phyloP scores from a whole-genome alignment of 2,113 vertebrate genomes.

The Tupaia chinensis region DNA sequence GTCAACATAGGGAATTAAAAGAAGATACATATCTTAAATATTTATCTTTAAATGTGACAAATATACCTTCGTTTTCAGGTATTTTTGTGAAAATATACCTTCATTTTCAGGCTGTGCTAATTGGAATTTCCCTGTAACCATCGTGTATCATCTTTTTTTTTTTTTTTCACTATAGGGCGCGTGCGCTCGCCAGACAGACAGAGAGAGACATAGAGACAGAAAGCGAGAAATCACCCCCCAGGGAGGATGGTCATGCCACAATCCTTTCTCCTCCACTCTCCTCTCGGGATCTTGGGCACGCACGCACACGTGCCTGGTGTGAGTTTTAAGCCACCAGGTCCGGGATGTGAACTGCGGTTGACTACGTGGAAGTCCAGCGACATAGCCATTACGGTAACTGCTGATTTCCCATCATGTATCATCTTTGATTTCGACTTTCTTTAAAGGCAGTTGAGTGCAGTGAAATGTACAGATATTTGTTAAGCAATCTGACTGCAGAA shows the following conservation, averaged over 20 bases:
- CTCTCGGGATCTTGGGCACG: no score
- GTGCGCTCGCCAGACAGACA: no score
- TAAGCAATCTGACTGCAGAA: slow-evolving; percentile 26
- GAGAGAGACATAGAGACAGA: no score
- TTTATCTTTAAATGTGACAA: slow-evolving; percentile 27
- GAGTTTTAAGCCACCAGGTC: no score
- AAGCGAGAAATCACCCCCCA: no score
- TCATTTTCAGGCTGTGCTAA: neutral
- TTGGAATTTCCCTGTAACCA: neutral
- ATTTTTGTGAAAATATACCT: neutral
- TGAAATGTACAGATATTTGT: slow-evolving; percentile 45
- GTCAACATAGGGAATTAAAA: neutral
- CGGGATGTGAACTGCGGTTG: no score
- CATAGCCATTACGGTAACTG: no score
- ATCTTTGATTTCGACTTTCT: slow-evolving; percentile 38
- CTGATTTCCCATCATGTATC: neutral
- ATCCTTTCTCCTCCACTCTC: no score
- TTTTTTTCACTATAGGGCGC: no score
- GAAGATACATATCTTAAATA: neutral
- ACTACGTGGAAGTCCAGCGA: no score
- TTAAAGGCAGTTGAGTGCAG: slow-evolving; percentile 35
- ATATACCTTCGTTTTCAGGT: neutral
- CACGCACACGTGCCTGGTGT: no score
- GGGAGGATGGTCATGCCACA: no score
- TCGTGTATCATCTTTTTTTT: neutral